Base-by-base conservation (phyloP, 2,888 invertebrate species). In the Acanthococcus lagerstroemiae region DNA sequence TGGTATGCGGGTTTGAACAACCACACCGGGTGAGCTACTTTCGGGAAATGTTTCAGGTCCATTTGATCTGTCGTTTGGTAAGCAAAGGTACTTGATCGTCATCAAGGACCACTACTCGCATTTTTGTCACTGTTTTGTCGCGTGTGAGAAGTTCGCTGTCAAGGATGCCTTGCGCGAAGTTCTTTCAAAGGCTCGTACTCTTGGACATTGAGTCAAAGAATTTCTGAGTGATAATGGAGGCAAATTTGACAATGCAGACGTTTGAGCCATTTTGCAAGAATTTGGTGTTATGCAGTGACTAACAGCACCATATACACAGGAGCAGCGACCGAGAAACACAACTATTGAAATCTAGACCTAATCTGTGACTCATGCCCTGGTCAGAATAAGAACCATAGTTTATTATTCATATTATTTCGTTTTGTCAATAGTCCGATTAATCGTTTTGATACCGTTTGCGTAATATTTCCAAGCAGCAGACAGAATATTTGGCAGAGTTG, bases 211-310 rank as follows among this genome's bases (percentile, higher is more conserved):
- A 15, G 69, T 74, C 6, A 71, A 71, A 57, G 72, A 73, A 60
- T 58, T 73, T 24, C 54, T 72, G 24, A 73, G 71, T 67, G 73
- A 73, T 56, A 73, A 73, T 69, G 72, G 72, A n/a, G 71, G 70
- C 48, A 72, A 74, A 68, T 73, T 74, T 55, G 44, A 37, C 44
- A 37, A 37, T 37, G 44, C 9, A 9, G 44, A 37, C 9, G 69
- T 72, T 17, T 60, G 68, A 66, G 30, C 68, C 30, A 70, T 73
- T 65, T 58, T 73, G 46, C 52, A 44, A 15, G 26, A 44, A 60
- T 22, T 30, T 21, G 69, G 69, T 22, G 58, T 71, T 21, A 57
- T 15, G 22, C 68, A 69, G n/a, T 45, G 67, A 19, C 45, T 68
- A 9, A 70, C 68, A n/a, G 63, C 66, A 12, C 66, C 68, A 7